A percentile compares a stretch with the other conserved stretches of the same genome.
phyloP scores from a whole-genome alignment of 2,888 invertebrate species.

The Luperina nickerlii region DNA sequence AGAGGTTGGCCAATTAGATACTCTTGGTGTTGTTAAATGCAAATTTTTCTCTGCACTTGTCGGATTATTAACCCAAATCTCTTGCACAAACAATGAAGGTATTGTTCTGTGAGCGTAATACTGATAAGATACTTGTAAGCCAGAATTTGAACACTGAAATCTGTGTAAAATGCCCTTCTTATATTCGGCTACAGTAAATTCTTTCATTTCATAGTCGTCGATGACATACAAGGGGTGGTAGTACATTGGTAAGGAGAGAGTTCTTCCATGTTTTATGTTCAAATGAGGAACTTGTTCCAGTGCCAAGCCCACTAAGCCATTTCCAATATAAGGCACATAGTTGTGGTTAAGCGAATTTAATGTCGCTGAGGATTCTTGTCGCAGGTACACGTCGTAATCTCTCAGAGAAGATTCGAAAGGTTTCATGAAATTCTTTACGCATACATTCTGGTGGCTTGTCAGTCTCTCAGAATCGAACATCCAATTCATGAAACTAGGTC shows the following conservation, averaged over 20 bases:
- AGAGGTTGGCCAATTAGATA: slow-evolving; percentile 91
- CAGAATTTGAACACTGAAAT: slow-evolving; percentile 92
- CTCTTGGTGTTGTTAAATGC: slow-evolving; percentile 90
- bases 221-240: slow-evolving; percentile 92
- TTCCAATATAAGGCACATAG: slow-evolving; percentile 94
- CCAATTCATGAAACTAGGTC: slow-evolving; percentile 92
- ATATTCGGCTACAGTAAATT: slow-evolving; percentile 93
- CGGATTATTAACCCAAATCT: slow-evolving; percentile 94
- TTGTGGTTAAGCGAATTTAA: slow-evolving; percentile 88
- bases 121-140: slow-evolving; percentile 91
- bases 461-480: slow-evolving; percentile 88
- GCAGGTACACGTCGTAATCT: slow-evolving; percentile 93
- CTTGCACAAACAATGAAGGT: slow-evolving; percentile 95
- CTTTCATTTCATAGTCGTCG: slow-evolving; percentile 89
- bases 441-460: slow-evolving; percentile 89
- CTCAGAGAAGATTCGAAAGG: slow-evolving; percentile 90
- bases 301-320: slow-evolving; percentile 93
- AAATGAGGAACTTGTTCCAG: slow-evolving; percentile 91
- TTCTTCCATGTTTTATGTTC: slow-evolving; percentile 92
- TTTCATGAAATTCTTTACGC: slow-evolving; percentile 92
- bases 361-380: slow-evolving; percentile 89
- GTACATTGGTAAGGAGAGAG: slow-evolving; percentile 91
- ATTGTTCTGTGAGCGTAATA: slow-evolving; percentile 95
- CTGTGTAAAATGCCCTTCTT: slow-evolving; percentile 92
- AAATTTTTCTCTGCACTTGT: slow-evolving; percentile 91